These are phyloP conservation scores for Gopherus evgoodei DNA, from an alignment of 2,113 vertebrate species.

Conservation along the genomic window DNA sequence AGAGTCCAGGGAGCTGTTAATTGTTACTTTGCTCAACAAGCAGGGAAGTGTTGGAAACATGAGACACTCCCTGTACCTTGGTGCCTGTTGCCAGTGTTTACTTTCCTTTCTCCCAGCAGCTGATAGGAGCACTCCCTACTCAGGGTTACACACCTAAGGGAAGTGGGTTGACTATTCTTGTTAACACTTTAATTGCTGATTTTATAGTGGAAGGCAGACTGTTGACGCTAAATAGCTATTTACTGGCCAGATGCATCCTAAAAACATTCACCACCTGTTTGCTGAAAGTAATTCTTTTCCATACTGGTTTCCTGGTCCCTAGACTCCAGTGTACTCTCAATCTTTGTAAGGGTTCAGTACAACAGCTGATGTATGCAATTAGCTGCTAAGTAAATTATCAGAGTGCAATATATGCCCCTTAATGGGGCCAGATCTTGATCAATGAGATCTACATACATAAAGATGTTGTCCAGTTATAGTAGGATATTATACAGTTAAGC, in stretches of 20 bases:
- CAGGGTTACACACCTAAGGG: background rate
- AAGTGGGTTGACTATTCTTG: background rate
- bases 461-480: background rate
- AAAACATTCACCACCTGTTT: background rate
- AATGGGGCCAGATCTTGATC: background rate
- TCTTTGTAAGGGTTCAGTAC: background rate
- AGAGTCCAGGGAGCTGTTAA: background rate
- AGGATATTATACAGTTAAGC: background rate
- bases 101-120: background rate
- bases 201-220: background rate
- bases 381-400: accelerated
- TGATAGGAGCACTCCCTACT: slow-evolving; percentile 9
- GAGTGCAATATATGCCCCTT: accelerated
- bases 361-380: accelerated
- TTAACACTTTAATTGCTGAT: slow-evolving; percentile 49
- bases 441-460: background rate
- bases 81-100: slow-evolving; percentile 76
- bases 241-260: background rate
- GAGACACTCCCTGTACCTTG: slow-evolving; percentile 73
- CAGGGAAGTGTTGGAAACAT: slow-evolving; percentile 13
- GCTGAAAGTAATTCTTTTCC: background rate
- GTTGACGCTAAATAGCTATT: background rate
- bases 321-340: background rate
- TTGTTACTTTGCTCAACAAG: background rate
- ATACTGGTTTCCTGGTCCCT: accelerated